Percentiles rank a stretch among this genome's conserved stretches.
Evolutionary conservation across 2,113 vertebrate species (phyloP).

Genomic region (Hucho hucho): DNA sequence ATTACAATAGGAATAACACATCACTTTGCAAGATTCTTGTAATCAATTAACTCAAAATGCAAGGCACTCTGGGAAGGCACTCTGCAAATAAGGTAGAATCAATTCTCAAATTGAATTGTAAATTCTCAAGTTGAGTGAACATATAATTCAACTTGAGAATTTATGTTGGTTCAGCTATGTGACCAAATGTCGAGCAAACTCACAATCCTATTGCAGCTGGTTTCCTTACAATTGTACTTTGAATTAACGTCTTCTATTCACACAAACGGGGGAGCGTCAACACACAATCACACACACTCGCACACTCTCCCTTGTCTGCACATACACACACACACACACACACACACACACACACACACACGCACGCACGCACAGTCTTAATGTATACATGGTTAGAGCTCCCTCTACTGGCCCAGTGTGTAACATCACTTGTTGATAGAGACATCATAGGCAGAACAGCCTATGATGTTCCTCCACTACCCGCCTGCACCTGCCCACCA

Average conservation of each 20-base stretch:
- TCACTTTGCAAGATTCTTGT: no score
- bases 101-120: no score
- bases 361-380: background rate
- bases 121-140: no score
- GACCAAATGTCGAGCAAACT: no score
- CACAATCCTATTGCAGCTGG: no score
- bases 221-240: no score
- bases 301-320: background rate
- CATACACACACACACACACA: background rate
- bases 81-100: no score
- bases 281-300: constrained; percentile 25
- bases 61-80: no score
- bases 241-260: background rate
- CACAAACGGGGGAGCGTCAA: background rate
- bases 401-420: constrained; percentile 63
- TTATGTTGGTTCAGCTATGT: no score
- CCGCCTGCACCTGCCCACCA: background rate
- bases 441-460: background rate
- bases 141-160: no score
- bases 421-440: constrained; percentile 1
- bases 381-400: constrained; percentile 55
- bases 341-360: constrained; percentile 5
- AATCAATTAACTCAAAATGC: no score
- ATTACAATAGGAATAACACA: no score
- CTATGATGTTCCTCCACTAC: background rate